Conservation (phyloP, 2,113 vertebrate genomes). For the Suncus etruscus region DNA sequence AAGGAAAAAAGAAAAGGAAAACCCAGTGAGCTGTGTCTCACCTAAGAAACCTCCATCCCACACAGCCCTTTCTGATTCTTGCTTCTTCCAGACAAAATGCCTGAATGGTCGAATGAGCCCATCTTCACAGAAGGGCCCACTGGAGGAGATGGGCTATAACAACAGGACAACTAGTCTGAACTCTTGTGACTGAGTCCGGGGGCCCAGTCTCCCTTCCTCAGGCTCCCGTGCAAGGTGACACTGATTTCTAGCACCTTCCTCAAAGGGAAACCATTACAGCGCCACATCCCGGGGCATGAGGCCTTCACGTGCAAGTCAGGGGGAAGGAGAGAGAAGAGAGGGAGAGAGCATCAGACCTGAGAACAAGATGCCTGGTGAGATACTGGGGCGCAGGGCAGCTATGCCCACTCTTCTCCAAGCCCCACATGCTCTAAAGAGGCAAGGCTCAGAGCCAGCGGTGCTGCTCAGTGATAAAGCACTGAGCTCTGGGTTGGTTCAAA, state of each 20-base stretch:
- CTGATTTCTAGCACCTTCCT: background rate
- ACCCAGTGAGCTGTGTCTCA: background rate
- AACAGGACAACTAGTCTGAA: no score
- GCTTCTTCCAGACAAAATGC: background rate
- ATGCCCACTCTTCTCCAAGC: background rate
- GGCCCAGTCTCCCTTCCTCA: background rate
- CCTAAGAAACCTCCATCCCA: no score
- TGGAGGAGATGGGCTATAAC: background rate
- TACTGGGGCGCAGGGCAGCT: no score
- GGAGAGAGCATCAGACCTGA: background rate
- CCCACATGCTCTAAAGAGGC: background rate
- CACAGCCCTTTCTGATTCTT: background rate
- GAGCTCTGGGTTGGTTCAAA: no score
- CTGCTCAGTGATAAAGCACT: no score
- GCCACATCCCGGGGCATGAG: no score
- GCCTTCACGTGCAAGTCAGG: no score
- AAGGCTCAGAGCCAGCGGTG: no score
- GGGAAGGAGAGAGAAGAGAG: background rate
- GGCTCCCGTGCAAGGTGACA: rapidly evolving
- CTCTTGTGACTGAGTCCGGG: background rate
- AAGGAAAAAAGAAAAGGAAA: background rate
- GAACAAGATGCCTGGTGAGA: no score
- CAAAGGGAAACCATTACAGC: background rate
- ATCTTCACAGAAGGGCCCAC: background rate
- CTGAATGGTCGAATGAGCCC: background rate